A percentile compares a stretch with the other conserved stretches of the same genome.
Conservation (phyloP, 2,113 vertebrate species). For the Pangasianodon hypophthalmus region DNA sequence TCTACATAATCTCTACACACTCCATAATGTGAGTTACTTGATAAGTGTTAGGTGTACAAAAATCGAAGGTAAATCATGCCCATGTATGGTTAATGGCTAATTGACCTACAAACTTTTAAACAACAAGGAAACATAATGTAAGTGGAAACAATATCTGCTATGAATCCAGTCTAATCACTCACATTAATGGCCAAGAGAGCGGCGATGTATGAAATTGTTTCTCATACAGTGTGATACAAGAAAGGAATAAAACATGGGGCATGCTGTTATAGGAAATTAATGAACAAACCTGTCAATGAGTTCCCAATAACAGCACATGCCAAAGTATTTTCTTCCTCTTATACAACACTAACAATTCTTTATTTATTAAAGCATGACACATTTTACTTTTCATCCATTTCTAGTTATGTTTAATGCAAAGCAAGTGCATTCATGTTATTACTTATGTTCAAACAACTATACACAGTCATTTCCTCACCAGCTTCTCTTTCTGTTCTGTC, state of each 20-base stretch:
- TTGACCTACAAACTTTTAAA: slow-evolving; percentile 55
- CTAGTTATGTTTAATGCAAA: not conserved
- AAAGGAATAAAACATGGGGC: not conserved
- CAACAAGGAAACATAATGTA: slow-evolving; percentile 45
- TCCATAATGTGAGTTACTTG: slow-evolving; percentile 44
- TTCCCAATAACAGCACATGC: not conserved
- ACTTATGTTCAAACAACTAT: not conserved
- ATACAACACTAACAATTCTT: not conserved
- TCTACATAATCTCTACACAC: slow-evolving; percentile 13
- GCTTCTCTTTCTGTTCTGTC: not conserved
- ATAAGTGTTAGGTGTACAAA: slow-evolving; percentile 62
- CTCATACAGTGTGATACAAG: not conserved
- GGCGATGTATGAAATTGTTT: not conserved
- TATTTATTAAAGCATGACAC: not conserved
- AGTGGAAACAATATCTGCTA: slow-evolving; percentile 51
- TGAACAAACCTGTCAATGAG: not conserved
- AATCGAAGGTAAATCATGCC: slow-evolving; percentile 55
- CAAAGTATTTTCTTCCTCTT: not conserved
- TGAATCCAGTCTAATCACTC: slow-evolving; percentile 30
- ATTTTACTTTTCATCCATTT: not conserved
- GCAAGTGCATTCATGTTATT: not conserved
- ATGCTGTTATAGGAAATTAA: not conserved
- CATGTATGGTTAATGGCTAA: slow-evolving; percentile 58
- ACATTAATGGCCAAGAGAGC: slow-evolving; percentile 15
- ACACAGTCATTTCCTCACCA: not conserved